Conservation (phyloP, 2,888 invertebrate species). For the Shargacucullia verbasci region DNA sequence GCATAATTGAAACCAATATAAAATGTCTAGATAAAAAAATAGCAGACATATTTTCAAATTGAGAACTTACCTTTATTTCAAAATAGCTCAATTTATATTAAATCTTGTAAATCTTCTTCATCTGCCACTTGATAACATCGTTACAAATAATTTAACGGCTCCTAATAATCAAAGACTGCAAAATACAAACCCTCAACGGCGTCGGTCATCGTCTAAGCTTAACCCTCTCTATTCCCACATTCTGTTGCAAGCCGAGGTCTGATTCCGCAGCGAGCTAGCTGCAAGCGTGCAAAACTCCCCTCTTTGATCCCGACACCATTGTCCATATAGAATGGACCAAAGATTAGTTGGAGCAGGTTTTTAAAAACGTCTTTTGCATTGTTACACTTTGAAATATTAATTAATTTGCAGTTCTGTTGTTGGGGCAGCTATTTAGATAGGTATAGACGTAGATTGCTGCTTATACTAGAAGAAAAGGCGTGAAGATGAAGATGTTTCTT, state of each 20-base stretch:
- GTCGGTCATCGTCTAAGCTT: constrained; percentile 10
- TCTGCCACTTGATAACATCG: constrained; percentile 14
- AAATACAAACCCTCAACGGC: constrained; percentile 13
- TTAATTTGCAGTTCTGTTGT: constrained; percentile 49
- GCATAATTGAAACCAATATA: too few species aligned
- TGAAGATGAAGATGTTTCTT: neutral
- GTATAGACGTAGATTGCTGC: neutral
- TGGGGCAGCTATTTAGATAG: neutral
- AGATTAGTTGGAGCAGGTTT: constrained; percentile 56
- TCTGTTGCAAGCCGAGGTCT: constrained; percentile 49
- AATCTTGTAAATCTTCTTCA: constrained; percentile 5
- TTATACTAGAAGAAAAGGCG: neutral
- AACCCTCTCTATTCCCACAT: constrained; percentile 45
- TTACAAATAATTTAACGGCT: constrained; percentile 19
- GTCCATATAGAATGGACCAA: constrained; percentile 44
- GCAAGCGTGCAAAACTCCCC: constrained; percentile 54
- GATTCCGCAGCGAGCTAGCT: constrained; percentile 40
- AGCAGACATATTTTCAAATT: too few species aligned
- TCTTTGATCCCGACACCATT: constrained; percentile 43
- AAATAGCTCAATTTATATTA: too few species aligned
- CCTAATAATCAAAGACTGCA: constrained; percentile 27
- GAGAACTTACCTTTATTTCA: too few species aligned
- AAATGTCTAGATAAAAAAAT: too few species aligned
- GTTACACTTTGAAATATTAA: constrained; percentile 45
- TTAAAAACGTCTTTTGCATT: constrained; percentile 51